Evolutionary conservation across 2,888 invertebrate genomes (phyloP).

Genomic region (Epirrhoe alternata): DNA sequence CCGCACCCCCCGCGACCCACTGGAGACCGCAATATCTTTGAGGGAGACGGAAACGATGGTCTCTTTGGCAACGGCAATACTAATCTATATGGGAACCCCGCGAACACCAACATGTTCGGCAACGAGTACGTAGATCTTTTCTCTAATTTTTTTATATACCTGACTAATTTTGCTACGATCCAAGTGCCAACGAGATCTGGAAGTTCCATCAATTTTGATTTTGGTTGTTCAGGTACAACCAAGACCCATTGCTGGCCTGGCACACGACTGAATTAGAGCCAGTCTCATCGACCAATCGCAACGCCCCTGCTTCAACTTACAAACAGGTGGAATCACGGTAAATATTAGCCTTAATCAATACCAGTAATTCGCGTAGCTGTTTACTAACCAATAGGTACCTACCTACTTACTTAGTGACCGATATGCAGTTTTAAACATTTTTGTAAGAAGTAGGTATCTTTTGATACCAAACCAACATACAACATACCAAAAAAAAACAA

Average conservation of each 20-base stretch:
- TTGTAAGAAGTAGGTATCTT: too few species aligned
- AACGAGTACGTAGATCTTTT: constrained; percentile 39
- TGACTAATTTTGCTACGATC: too few species aligned
- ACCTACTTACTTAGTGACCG: too few species aligned
- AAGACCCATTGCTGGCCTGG: constrained; percentile 66
- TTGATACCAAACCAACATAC: too few species aligned
- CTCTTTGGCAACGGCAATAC: constrained; percentile 64
- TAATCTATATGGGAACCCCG: constrained; percentile 43
- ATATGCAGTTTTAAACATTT: too few species aligned
- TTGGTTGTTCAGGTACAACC: constrained; percentile 54
- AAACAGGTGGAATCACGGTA: constrained; percentile 75
- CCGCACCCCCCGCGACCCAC: constrained; percentile 54
- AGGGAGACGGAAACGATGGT: constrained; percentile 73
- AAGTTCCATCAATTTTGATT: not conserved
- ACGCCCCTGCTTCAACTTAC: constrained; percentile 46
- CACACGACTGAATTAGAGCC: constrained; percentile 66
- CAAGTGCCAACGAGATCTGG: too few species aligned
- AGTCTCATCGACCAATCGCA: constrained; percentile 51
- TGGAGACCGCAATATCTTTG: constrained; percentile 79
- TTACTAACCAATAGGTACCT: not conserved
- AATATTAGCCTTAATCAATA: constrained; percentile 7
- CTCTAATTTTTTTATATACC: not conserved
- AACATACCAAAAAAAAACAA: too few species aligned
- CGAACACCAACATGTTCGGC: constrained; percentile 32
- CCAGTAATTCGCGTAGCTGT: not conserved